These are phyloP conservation scores for Neosilurus mollespiculum DNA, from an alignment of 2,797 vertebrate species.

Conservation along the genomic window DNA sequence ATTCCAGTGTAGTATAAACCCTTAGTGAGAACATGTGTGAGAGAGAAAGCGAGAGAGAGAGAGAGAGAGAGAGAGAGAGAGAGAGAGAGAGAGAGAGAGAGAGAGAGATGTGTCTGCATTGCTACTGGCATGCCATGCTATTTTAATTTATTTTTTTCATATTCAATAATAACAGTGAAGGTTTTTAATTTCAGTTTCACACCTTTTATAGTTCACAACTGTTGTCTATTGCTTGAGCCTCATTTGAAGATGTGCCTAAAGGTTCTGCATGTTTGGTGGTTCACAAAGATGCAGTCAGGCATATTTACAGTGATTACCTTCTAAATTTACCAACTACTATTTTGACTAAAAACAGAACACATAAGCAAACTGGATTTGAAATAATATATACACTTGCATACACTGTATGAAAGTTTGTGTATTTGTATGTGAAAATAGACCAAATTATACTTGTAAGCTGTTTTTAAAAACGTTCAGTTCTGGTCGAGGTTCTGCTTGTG, in stretches of 20 bases:
- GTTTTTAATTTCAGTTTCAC: background rate
- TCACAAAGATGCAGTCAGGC: background rate
- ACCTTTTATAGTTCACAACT: background rate
- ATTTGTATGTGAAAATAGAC: background rate
- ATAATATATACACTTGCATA: background rate
- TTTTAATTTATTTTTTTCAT: background rate
- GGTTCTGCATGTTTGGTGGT: background rate
- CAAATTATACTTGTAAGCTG: conserved; percentile 1
- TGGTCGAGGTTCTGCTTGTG: conserved; percentile 6
- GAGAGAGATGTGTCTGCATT: too few species aligned
- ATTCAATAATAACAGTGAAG: background rate
- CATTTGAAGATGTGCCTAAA: background rate
- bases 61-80: too few species aligned
- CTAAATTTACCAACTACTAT: background rate
- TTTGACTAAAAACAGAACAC: background rate
- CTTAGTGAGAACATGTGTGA: too few species aligned
- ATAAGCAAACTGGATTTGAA: background rate
- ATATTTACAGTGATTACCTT: background rate
- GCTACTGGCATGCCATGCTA: too few species aligned
- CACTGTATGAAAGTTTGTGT: background rate
- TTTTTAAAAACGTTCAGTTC: background rate
- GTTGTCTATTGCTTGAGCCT: background rate
- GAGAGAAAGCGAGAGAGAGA: too few species aligned
- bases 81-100: too few species aligned
- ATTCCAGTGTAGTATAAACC: too few species aligned